Percentiles rank a stretch among this genome's conserved stretches.
These are phyloP conservation scores for Acanthopleura granulata DNA, from an alignment of 2,888 invertebrate genomes.

Conservation along the genomic window DNA sequence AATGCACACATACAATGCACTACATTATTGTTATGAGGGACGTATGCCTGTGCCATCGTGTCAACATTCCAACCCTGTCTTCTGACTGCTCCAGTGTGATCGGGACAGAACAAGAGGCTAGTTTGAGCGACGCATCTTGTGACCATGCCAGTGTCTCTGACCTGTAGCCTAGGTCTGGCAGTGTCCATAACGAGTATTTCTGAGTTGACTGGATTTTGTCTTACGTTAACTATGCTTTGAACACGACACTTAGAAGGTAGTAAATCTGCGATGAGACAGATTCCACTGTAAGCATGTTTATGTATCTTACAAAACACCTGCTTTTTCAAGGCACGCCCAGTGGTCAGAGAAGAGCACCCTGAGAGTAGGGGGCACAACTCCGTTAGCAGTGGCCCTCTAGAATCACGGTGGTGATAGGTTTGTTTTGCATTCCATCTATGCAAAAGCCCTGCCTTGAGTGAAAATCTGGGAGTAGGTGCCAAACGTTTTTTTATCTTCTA, in stretches of 20 bases:
- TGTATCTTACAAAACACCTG: neutral
- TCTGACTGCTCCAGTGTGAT: too few species aligned
- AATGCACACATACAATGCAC: neutral
- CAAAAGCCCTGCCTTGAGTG: slow-evolving; percentile 27
- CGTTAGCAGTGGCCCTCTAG: neutral
- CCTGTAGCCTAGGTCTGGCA: too few species aligned
- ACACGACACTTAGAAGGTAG: too few species aligned
- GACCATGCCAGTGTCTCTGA: too few species aligned
- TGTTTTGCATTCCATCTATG: slow-evolving; percentile 41
- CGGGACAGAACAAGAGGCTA: too few species aligned
- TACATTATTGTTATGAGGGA: neutral
- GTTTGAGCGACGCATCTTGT: too few species aligned
- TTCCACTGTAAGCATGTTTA: neutral
- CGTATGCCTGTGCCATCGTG: neutral
- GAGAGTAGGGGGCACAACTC: slow-evolving; percentile 9
- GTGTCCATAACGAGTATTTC: too few species aligned
- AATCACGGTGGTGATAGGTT: neutral
- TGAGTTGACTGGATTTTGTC: too few species aligned
- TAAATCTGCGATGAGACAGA: neutral
- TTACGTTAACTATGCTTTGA: too few species aligned
- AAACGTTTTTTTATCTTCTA: slow-evolving; percentile 10
- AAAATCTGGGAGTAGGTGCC: neutral
- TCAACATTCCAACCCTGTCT: too few species aligned
- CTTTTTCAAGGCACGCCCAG: neutral
- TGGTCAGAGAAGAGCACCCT: too few species aligned